Evolutionary conservation across 1,140 invertebrate genomes (phyloP), one percentile per base, ranked within the genome.

Genomic region (Lepidotrigona ventralis): DNA sequence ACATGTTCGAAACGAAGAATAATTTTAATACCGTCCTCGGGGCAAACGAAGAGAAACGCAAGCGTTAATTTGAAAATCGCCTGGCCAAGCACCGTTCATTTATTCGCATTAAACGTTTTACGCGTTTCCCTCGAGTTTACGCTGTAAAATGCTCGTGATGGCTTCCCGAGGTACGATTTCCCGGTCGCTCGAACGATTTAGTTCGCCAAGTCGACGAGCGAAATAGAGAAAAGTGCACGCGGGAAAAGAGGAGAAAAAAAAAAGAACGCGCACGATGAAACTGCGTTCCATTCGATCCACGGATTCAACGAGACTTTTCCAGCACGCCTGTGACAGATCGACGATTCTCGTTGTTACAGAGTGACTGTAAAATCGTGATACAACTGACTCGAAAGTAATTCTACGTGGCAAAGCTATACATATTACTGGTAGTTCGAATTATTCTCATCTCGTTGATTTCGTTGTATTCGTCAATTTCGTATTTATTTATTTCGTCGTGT

Each of bases 1-100:
- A 8, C 39, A n/a, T 51, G 8, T 70, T 19, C 23, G 39, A n/a
- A 60, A 23, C 39, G 39, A n/a, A n/a, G 33, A 46, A 51, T 23
- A 70, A 51, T 46, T 51, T 70, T 33, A n/a, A 39, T 21, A 69
- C 21, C 66, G 3, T 23, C 11, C 12, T 4, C 33, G 33, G 1
- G 21, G 33, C 0, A 70, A 70, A 51, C 39, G 23, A n/a, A n/a
- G 63, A 46, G 39, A 8, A 46, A 70, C 6, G 23, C 23, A 2
- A 12, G 21, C 21, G 33, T 23, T 51, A 70, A 70, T 70, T 70
- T n/a, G 15, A 51, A 70, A 70, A 70, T 6, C 23, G 15, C 68
- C 5, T n/a, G 5, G 68, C 4, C 39, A 12, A 70, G 68, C 68
- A 70, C 68, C 68, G 68, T 70, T 70, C 68, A 51, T 70, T 70